These are phyloP conservation scores for Tokudaia tokunoshimensis DNA, from an alignment of 2,797 vertebrate genomes.

Conservation along the genomic window DNA sequence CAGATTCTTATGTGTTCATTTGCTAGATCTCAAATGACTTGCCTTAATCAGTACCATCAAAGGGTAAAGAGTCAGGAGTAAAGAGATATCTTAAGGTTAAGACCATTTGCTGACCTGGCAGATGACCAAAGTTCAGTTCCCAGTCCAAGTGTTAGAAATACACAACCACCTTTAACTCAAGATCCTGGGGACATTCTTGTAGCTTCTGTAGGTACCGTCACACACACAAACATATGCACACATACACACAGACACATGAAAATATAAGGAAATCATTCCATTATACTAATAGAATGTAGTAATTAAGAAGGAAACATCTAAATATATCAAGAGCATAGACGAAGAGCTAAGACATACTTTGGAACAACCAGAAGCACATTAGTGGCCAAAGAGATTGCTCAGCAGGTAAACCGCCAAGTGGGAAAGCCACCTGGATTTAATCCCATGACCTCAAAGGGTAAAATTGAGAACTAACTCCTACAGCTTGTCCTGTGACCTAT, in stretches of 20 bases:
- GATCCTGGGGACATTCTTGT: not conserved
- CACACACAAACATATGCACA: not conserved
- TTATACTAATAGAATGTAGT: not conserved
- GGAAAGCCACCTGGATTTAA: not conserved
- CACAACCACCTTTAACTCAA: not conserved
- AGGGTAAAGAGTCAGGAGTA: not conserved
- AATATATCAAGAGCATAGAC: not conserved
- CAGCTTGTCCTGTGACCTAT: not conserved
- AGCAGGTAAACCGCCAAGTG: no score
- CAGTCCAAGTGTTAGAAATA: no score
- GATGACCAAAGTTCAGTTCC: not conserved
- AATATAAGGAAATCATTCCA: not conserved
- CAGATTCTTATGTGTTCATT: not conserved
- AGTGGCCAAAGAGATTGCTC: not conserved
- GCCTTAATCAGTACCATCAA: not conserved
- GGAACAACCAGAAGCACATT: not conserved
- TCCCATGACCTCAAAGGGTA: not conserved
- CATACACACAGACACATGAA: not conserved
- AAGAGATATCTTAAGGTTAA: not conserved
- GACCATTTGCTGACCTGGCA: no score
- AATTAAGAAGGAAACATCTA: not conserved
- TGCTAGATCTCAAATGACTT: not conserved
- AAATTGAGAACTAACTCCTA: not conserved
- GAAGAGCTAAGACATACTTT: not conserved
- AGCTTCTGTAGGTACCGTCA: no score